phyloP scores from a whole-genome alignment of 2,113 vertebrate species.

The Syrmaticus mikado region DNA sequence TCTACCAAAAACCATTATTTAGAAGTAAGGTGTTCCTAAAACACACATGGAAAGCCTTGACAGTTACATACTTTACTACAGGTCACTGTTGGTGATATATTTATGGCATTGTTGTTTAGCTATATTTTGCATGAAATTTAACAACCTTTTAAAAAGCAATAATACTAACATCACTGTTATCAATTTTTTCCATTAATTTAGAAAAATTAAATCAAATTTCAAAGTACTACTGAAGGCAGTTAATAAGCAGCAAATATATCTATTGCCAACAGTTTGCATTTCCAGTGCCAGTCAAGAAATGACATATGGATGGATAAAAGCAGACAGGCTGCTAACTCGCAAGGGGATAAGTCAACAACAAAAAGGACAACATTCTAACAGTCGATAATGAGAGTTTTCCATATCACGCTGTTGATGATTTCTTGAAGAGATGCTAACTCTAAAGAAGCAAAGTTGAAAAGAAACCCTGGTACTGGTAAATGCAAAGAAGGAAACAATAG shows the following conservation, averaged over 20 bases:
- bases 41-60: neutral
- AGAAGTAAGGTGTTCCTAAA: neutral
- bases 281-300: neutral
- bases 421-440: neutral
- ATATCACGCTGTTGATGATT: neutral
- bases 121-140: neutral
- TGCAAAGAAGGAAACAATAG: neutral
- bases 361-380: neutral
- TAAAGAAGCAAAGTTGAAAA: neutral
- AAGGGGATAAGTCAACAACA: neutral
- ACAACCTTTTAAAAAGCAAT: neutral
- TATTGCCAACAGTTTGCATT: neutral
- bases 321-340: neutral
- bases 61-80: neutral
- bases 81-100: neutral
- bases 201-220: neutral
- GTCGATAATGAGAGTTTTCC: neutral
- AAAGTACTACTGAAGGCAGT: neutral
- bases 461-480: neutral
- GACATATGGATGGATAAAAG: neutral
- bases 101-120: rapidly evolving
- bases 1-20: neutral
- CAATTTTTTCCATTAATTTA: neutral
- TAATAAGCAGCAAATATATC: neutral
- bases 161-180: neutral